Percentiles rank a stretch among this genome's conserved stretches.
phyloP scores from a whole-genome alignment of 2,888 invertebrate species.

The Diabrotica balteata region DNA sequence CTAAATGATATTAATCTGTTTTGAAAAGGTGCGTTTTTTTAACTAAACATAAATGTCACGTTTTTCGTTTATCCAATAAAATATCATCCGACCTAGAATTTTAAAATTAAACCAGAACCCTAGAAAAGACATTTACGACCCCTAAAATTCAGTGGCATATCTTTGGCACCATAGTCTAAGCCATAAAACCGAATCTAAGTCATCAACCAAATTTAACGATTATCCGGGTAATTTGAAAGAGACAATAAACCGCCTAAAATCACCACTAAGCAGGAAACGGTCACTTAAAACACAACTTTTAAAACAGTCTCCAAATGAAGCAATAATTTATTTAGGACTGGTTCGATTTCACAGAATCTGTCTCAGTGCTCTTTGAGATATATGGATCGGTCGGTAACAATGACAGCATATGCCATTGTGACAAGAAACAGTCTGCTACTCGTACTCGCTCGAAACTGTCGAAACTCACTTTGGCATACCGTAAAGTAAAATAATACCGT shows the following conservation, averaged over 20 bases:
- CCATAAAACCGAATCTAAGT: conserved; percentile 21
- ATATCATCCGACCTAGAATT: neutral
- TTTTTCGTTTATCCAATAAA: neutral
- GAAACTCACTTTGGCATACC: no score
- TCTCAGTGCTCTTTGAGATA: no score
- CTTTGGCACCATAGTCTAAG: neutral
- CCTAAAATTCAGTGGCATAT: conserved; percentile 14
- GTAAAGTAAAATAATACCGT: no score
- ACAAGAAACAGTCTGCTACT: no score
- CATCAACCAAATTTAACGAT: conserved; percentile 19
- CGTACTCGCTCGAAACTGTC: no score
- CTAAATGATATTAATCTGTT: no score
- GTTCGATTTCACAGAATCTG: no score
- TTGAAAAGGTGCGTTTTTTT: no score
- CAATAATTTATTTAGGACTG: conserved; percentile 15
- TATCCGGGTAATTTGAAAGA: conserved; percentile 20
- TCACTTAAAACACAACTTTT: conserved; percentile 30
- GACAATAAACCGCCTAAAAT: conserved; percentile 31
- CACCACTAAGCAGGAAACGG: conserved; percentile 33
- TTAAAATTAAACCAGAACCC: neutral
- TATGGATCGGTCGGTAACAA: no score
- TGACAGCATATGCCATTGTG: no score
- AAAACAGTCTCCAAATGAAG: conserved; percentile 27
- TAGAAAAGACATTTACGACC: conserved; percentile 13
- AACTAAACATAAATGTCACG: no score